Evolutionary conservation across 2,113 vertebrate genomes (phyloP), one percentile per base, ranked within the genome.

Genomic region (Rissa tridactyla): DNA sequence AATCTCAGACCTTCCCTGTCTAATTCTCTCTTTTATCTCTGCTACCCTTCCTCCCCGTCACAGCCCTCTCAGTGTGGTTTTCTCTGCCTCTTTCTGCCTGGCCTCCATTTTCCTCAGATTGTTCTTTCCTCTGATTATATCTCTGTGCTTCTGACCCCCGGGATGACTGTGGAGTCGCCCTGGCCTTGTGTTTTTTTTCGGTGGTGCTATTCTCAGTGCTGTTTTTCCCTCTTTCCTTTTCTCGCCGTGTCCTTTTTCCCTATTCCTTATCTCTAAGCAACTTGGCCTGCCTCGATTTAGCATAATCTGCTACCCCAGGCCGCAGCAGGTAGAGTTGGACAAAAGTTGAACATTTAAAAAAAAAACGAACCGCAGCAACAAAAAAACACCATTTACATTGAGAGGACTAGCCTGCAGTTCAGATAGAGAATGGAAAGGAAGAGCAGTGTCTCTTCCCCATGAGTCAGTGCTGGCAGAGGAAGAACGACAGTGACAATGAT

Each of bases 111-210:
- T 84, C 76, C 47, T 81, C 42, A 71, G 49, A 75, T 25, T 88
- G 38, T 69, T 94, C n/a, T 40, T 60, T 88, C 8, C 47, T 34
- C 52, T 36, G 71, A 70, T 86, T 88, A 15, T 20, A 60, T 58
- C 60, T 78, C 65, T 90, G 91, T 86, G 84, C 44, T 79, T 82
- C 86, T 91, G 86, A 85, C 65, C 40, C 38, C 77, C 72, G 40
- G 52, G 34, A 55, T 87, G 84, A 91, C 65, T 0, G 3, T 7
- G 9, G 49, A 88, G 26, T 84, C 2, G 0, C 61, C 47, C 73
- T 60, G 8, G 30, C 14, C 16, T 49, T 60, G 25, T 44, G 36
- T 46, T 57, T 73, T 47, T 51, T 61, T 30, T 13, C 68, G n/a
- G 16, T 8, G 14, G 26, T 47, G 38, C 23, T 66, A 84, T 65